Percentiles rank a stretch among this genome's conserved stretches.
phyloP scores from a whole-genome alignment of 2,113 vertebrate genomes.

The Carollia perspicillata region DNA sequence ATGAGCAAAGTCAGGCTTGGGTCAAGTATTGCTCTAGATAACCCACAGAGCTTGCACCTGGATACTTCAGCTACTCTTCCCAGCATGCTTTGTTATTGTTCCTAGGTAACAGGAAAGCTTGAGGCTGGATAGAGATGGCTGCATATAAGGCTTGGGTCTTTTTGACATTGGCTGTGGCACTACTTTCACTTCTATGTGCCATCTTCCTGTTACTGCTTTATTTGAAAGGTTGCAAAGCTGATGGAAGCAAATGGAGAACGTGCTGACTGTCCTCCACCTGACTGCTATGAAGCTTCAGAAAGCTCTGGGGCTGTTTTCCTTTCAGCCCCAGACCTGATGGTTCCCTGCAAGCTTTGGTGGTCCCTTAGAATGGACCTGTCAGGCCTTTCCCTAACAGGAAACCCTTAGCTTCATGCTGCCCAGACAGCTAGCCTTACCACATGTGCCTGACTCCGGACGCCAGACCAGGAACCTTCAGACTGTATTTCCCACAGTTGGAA shows the following conservation, averaged over 20 bases:
- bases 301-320: neutral
- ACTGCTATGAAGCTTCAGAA: neutral
- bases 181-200: neutral
- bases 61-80: neutral
- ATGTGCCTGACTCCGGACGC: neutral
- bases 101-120: neutral
- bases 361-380: neutral
- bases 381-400: neutral
- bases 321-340: neutral
- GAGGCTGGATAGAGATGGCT: neutral
- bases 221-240: constrained; percentile 15
- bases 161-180: neutral
- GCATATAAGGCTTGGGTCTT: neutral
- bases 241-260: neutral
- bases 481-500: neutral
- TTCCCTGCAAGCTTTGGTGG: neutral
- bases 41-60: constrained; percentile 15
- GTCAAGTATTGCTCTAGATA: constrained; percentile 39
- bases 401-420: neutral
- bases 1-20: neutral
- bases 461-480: neutral
- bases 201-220: constrained; percentile 15
- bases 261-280: neutral
- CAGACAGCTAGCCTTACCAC: neutral
- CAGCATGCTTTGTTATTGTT: neutral